Percentiles rank a stretch among this genome's conserved stretches.
Evolutionary conservation across 2,113 vertebrate species (phyloP).

Genomic region (Himantopus leucocephalus): DNA sequence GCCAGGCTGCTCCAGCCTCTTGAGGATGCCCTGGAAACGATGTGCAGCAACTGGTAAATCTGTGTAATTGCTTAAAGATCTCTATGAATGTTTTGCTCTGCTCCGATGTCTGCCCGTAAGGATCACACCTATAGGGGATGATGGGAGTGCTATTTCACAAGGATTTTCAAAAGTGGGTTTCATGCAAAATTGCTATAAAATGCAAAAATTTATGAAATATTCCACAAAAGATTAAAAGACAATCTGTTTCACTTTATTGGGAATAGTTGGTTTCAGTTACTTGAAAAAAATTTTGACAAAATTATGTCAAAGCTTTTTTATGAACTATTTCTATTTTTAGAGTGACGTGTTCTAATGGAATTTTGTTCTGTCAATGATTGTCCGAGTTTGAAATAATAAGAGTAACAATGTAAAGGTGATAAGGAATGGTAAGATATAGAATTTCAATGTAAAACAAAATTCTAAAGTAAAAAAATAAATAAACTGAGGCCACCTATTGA

Average conservation of each 20-base stretch:
- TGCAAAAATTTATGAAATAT: not conserved
- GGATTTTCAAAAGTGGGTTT: not conserved
- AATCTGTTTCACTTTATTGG: not conserved
- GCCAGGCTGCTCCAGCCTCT: not conserved
- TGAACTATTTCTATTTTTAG: not conserved
- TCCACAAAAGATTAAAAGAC: not conserved
- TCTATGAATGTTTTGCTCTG: not conserved
- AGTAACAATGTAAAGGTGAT: not conserved
- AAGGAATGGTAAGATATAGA: not conserved
- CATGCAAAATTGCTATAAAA: not conserved
- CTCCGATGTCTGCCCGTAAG: not conserved
- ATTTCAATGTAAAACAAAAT: not conserved
- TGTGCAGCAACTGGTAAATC: not conserved
- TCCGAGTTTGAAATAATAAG: not conserved
- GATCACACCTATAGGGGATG: not conserved
- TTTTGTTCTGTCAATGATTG: not conserved
- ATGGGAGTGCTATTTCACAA: not conserved
- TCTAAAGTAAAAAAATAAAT: not conserved
- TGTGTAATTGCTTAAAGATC: not conserved
- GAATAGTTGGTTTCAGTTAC: not conserved
- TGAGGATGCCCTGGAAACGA: not conserved
- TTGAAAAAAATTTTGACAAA: not conserved
- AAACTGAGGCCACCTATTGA: conserved; percentile 22
- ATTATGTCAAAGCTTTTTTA: not conserved
- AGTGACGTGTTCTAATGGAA: not conserved